Conservation (phyloP, 2,888 invertebrate species). For the Nephrotoma flavescens region DNA sequence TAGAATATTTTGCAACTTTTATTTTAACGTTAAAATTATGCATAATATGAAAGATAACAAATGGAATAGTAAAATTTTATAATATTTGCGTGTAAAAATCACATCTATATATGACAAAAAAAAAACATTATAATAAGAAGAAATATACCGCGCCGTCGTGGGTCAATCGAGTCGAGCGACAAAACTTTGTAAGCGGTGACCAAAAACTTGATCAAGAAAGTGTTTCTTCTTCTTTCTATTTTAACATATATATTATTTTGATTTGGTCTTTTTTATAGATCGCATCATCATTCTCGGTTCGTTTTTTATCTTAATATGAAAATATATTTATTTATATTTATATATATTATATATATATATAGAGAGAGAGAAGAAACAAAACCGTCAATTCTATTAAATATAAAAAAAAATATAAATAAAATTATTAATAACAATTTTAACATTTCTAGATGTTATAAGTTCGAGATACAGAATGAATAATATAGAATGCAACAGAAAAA, state of each 20-base stretch:
- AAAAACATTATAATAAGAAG: background rate
- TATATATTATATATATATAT: background rate
- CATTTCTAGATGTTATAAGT: background rate
- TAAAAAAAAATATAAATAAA: background rate
- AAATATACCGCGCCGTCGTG: background rate
- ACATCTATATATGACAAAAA: background rate
- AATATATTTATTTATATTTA: background rate
- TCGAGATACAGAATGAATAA: background rate
- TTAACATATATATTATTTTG: background rate
- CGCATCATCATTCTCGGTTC: background rate
- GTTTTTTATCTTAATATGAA: background rate
- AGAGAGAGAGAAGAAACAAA: background rate
- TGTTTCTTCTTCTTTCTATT: background rate
- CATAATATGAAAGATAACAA: conserved; percentile 1
- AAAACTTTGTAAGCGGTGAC: background rate
- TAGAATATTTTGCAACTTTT: background rate
- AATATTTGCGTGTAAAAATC: background rate
- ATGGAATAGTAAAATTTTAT: background rate
- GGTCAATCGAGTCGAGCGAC: background rate
- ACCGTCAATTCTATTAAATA: background rate
- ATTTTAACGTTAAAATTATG: background rate
- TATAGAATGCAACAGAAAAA: background rate
- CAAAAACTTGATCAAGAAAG: background rate
- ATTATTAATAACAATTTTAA: background rate
- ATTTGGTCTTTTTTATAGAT: background rate